Evolutionary conservation across 2,888 invertebrate genomes (phyloP).

Genomic region (Lasioglossum leucozonium): DNA sequence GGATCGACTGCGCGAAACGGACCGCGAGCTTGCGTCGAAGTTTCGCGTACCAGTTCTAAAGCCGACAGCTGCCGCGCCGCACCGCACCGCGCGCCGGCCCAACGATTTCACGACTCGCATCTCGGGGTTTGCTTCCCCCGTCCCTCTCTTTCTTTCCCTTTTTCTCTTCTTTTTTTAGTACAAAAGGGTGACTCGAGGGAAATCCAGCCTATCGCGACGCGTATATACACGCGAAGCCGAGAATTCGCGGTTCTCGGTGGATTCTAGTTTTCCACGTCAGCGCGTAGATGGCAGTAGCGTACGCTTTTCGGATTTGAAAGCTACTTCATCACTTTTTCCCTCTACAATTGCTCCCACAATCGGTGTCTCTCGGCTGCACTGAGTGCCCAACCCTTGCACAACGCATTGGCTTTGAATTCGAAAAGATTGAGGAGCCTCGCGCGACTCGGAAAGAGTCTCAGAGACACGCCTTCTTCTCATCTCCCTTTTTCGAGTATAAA

Average conservation of each 20-base stretch:
- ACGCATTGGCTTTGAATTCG: conserved; percentile 19
- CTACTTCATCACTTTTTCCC: conserved; percentile 33
- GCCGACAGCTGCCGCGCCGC: conserved; percentile 5
- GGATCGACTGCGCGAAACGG: background rate
- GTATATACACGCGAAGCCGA: conserved; percentile 43
- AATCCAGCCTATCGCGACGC: conserved; percentile 48
- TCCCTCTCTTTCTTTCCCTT: background rate
- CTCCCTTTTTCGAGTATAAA: background rate
- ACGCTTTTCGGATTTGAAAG: conserved; percentile 70
- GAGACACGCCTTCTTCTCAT: background rate
- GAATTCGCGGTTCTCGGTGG: conserved; percentile 57
- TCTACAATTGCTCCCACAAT: conserved; percentile 37
- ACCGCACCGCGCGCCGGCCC: background rate
- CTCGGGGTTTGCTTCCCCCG: conserved; percentile 43
- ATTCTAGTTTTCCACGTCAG: conserved; percentile 72
- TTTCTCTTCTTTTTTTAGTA: conserved; percentile 24
- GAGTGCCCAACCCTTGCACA: conserved; percentile 18
- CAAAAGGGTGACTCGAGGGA: conserved; percentile 52
- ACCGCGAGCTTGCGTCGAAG: background rate
- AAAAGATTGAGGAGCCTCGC: background rate
- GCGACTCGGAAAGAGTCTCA: background rate
- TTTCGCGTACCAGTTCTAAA: background rate
- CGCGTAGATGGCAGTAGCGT: conserved; percentile 76
- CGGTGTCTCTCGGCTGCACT: conserved; percentile 17
- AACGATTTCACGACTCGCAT: conserved; percentile 52